phyloP scores from a whole-genome alignment of 2,888 invertebrate species.

The Drosophila buzzatii region DNA sequence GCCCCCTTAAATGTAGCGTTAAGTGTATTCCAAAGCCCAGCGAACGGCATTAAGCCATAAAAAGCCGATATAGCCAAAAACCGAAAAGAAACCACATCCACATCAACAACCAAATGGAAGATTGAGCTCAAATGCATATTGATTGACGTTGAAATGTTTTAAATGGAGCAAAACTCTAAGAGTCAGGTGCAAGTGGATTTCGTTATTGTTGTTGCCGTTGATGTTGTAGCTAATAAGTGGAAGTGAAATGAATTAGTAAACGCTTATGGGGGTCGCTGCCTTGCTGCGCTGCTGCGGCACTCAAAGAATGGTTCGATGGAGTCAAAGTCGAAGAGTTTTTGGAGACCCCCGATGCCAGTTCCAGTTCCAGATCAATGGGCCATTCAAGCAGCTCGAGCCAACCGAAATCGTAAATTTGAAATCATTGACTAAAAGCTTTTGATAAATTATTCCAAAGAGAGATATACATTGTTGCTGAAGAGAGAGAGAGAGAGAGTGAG shows the following conservation, averaged over 20 bases:
- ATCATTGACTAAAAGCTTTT: constrained; percentile 82
- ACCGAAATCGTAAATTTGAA: constrained; percentile 77
- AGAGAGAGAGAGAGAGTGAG: no score
- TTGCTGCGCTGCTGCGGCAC: constrained; percentile 57
- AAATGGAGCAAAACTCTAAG: constrained; percentile 73
- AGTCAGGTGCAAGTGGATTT: constrained; percentile 76
- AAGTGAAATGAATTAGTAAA: constrained; percentile 82
- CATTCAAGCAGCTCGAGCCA: constrained; percentile 60
- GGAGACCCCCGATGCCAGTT: constrained; percentile 41
- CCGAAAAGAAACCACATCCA: constrained; percentile 45
- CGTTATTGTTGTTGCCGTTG: constrained; percentile 20
- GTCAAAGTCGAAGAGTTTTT: constrained; percentile 65
- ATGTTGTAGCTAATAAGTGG: constrained; percentile 77
- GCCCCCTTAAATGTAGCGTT: constrained; percentile 73
- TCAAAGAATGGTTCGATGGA: constrained; percentile 66
- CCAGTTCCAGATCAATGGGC: constrained; percentile 72
- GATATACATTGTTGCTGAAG: constrained; percentile 3
- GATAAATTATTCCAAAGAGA: constrained; percentile 72
- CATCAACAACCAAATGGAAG: constrained; percentile 47
- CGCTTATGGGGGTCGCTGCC: constrained; percentile 77
- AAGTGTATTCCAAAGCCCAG: constrained; percentile 74
- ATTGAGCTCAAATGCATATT: constrained; percentile 81
- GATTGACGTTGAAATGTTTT: constrained; percentile 80
- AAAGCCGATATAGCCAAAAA: constrained; percentile 68
- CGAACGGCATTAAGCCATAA: constrained; percentile 82